Percentiles rank a stretch among this genome's conserved stretches.
These are phyloP conservation scores for Mustela erminea DNA, from an alignment of 2,797 vertebrate genomes.

Conservation along the genomic window DNA sequence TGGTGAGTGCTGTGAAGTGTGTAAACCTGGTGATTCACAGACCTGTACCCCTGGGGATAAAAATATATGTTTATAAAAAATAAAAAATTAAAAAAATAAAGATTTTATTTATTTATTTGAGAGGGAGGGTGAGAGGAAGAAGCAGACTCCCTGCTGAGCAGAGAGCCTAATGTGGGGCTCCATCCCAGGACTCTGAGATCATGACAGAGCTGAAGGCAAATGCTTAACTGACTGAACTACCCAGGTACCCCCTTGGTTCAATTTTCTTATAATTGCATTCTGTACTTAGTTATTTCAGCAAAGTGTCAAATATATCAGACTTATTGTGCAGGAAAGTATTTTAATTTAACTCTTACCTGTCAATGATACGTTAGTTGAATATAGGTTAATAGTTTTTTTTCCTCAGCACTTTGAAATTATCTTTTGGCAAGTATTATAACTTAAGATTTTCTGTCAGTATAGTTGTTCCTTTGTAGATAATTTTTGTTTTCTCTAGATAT, in stretches of 20 bases:
- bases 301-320: not conserved
- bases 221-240: not conserved
- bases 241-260: not conserved
- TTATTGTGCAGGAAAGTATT: not conserved
- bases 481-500: not conserved
- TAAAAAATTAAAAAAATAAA: no score
- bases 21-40: no score
- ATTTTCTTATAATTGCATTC: not conserved
- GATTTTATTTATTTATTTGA: not conserved
- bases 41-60: no score
- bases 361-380: not conserved
- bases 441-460: not conserved
- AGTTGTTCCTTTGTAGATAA: not conserved
- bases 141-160: not conserved
- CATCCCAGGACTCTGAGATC: not conserved
- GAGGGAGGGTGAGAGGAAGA: not conserved
- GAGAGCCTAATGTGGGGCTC: not conserved
- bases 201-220: not conserved
- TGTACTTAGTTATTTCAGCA: not conserved
- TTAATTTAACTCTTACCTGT: not conserved
- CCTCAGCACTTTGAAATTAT: not conserved
- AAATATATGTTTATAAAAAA: no score
- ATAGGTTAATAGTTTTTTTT: not conserved
- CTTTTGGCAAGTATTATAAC: not conserved
- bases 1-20: no score